These are phyloP conservation scores for Peromyscus polionotus DNA, from an alignment of 2,113 vertebrate genomes.

Conservation along the genomic window DNA sequence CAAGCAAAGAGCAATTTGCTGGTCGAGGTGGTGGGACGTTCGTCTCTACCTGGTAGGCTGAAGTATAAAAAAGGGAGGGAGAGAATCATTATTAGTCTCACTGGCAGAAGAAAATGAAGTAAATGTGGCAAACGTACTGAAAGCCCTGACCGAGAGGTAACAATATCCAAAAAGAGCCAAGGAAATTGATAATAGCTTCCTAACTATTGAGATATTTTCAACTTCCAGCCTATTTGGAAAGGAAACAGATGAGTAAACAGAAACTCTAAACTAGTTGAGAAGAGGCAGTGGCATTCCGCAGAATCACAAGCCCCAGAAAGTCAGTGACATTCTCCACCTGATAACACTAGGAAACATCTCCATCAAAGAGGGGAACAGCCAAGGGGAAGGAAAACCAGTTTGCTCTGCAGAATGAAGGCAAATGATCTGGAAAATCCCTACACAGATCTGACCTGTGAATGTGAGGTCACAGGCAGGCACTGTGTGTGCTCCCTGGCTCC, in stretches of 20 bases:
- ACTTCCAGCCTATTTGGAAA: background rate
- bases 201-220: background rate
- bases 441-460: background rate
- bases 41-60: background rate
- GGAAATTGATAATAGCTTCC: background rate
- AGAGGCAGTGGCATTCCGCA: background rate
- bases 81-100: background rate
- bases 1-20: rapidly evolving
- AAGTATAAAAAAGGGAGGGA: background rate
- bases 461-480: background rate
- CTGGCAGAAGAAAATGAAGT: background rate
- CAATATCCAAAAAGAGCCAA: background rate
- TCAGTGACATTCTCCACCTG: background rate
- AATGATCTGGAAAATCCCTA: background rate
- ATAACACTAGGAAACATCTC: background rate
- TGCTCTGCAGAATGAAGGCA: background rate
- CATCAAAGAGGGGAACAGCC: background rate
- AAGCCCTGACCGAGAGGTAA: background rate
- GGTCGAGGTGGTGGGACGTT: background rate
- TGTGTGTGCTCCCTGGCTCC: rapidly evolving
- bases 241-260: background rate
- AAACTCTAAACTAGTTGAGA: background rate
- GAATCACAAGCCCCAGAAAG: conserved; percentile 20
- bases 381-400: conserved; percentile 35
- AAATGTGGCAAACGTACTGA: background rate